Evolutionary conservation across 2,797 vertebrate genomes (phyloP), one percentile per base, ranked within the genome.

Genomic region (Serranus cabrilla): DNA sequence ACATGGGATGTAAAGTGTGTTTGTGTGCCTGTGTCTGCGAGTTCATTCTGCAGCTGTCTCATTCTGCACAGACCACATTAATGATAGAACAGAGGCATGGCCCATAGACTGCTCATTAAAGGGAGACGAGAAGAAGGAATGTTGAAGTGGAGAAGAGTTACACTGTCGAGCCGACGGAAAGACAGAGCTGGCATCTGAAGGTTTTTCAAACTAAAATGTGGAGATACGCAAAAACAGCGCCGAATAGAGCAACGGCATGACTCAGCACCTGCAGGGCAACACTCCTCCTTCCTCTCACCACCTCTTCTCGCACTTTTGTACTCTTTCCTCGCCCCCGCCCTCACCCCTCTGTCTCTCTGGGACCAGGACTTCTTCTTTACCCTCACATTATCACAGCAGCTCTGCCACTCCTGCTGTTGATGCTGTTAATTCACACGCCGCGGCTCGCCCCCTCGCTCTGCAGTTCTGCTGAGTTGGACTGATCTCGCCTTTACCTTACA

Each of bases 51-150:
- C 77, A 83, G 88, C 76, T 74, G 82, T 74, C 60, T 87, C 62
- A 50, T 61, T 78, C 55, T 79, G 78, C 80, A 74, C 78, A 80
- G 76, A 67, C 73, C 80, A 74, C 79, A 85, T 82, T 82, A 84
- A 91, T 83, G 82, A 80, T 84, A 83, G 76, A 89, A 88, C 75
- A 86, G 80, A 86, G 65, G 74, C 69, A 46, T 43, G 71, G 49
- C 39, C 78, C 60, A 27, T 58, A 54, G 66, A 60, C 82, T 74
- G 71, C 87, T 91, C 83, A 74, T 80, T 86, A 85, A 81, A 82
- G 67, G 67, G 9, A 52, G 73, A 82, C 68, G 3, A 23, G 64
- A 71, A 20, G 51, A 59, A 66, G n/a, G 54, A 61, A 65, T 64
- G 66, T 16, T 67, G 52, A 65, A 70, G 42, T 68, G 27, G 47